A percentile compares a stretch with the other conserved stretches of the same genome.
Conservation (phyloP, 2,113 vertebrate genomes). For the Scortum barcoo region DNA sequence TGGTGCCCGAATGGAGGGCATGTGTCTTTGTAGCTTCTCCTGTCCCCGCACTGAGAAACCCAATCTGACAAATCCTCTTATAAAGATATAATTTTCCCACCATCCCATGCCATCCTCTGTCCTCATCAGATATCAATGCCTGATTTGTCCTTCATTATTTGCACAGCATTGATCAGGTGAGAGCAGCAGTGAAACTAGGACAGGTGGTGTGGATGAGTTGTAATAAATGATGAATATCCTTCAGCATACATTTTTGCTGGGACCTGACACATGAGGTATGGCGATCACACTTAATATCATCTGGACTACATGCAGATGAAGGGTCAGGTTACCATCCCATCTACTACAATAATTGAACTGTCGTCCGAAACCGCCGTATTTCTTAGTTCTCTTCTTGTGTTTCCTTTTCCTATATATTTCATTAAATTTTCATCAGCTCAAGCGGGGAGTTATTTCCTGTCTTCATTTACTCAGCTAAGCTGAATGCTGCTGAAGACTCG, state of each 20-base stretch:
- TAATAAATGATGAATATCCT: conserved; percentile 61
- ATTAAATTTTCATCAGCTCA: conserved; percentile 66
- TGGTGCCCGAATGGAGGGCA: conserved; percentile 63
- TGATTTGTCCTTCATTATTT: conserved; percentile 52
- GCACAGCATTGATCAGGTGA: conserved; percentile 60
- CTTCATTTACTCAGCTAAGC: conserved; percentile 57
- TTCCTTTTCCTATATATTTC: conserved; percentile 51
- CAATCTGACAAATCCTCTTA: conserved; percentile 78
- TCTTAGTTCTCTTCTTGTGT: conserved; percentile 16
- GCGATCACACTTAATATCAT: conserved; percentile 51
- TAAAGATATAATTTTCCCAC: conserved; percentile 62
- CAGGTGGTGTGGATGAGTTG: conserved; percentile 23
- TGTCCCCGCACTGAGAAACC: conserved; percentile 60
- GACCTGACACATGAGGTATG: conserved; percentile 54
- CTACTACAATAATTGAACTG: conserved; percentile 72
- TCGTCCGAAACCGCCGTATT: conserved; percentile 34
- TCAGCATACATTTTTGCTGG: conserved; percentile 13
- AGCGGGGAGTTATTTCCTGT: conserved; percentile 44
- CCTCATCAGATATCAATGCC: conserved; percentile 49
- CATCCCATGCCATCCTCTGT: conserved; percentile 7
- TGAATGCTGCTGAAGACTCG: conserved; percentile 42
- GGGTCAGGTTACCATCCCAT: conserved; percentile 63
- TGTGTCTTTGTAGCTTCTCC: conserved; percentile 53
- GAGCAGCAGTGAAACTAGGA: conserved; percentile 39
- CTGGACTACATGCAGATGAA: conserved; percentile 60